phyloP scores from a whole-genome alignment of 2,113 vertebrate species.

The Setophaga kirtlandii region DNA sequence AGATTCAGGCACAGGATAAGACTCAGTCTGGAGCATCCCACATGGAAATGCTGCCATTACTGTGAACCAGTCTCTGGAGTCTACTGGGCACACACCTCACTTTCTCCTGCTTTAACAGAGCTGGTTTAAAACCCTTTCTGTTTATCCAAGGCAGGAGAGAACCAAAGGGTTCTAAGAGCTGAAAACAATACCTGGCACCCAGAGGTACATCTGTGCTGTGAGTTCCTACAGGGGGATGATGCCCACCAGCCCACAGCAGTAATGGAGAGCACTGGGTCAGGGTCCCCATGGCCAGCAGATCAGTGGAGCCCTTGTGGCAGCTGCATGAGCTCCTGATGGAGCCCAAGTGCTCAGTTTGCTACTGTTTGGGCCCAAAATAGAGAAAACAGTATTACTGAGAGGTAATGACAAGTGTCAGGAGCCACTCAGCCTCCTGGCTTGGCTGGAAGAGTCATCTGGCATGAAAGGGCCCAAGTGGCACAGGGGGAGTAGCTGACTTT shows the following conservation, averaged over 20 bases:
- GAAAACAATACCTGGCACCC: background rate
- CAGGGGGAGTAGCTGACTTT: background rate
- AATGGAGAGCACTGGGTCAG: background rate
- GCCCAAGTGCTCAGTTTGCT: background rate
- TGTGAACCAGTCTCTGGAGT: background rate
- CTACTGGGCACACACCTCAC: background rate
- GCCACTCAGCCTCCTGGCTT: background rate
- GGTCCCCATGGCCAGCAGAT: rapidly evolving
- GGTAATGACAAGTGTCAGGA: background rate
- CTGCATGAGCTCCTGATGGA: rapidly evolving
- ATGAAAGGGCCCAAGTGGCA: background rate
- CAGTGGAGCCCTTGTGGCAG: background rate
- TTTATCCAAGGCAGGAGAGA: background rate
- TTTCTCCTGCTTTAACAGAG: background rate
- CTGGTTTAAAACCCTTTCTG: background rate
- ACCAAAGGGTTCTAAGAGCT: background rate
- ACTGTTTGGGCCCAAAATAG: background rate
- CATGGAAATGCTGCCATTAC: rapidly evolving
- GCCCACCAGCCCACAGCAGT: background rate
- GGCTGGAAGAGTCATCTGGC: background rate
- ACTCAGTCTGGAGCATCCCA: rapidly evolving
- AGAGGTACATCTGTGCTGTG: background rate
- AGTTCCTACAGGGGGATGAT: background rate
- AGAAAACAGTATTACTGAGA: background rate
- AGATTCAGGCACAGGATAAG: background rate